Evolutionary conservation across 2,113 vertebrate species (phyloP), one percentile per base, ranked within the genome.

Genomic region (Eublepharis macularius): DNA sequence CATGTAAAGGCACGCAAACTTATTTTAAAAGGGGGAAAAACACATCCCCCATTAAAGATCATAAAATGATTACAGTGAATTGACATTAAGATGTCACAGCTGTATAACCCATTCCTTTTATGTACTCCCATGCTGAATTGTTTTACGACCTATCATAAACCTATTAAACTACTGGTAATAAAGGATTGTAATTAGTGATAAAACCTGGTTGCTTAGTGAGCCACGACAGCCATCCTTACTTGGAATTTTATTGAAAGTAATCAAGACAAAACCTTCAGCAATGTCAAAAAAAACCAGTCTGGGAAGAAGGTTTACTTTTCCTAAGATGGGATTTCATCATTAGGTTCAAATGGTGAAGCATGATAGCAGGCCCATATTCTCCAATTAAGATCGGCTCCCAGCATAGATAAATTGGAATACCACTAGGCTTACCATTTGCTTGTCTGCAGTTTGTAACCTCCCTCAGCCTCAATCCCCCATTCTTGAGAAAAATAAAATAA

Each of bases 141-240:
- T 96, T 98, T 99, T 98, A 98, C 97, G 97, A 96, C 95, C 97
- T 96, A 97, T 97, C 97, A 97, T 97, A 98, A 98, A 97, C 95
- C 97, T 96, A 98, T 98, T 97, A 97, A 97, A 98, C 97, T 97
- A 96, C 97, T 94, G 96, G 96, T 96, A 96, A 97, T 98, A 98
- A 98, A 99, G 97, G 97, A 97, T 97, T 97, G 96, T 97, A 97
- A 99, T 98, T 98, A 98, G 97, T 95, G 96, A 96, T 97, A 97
- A 98, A 98, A 97, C 97, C 97, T 97, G 97, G 97, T 97, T 97
- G 97, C 97, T 98, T 97, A 98, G 97, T 97, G 97, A 97, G 97
- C 96, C 97, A 95, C 95, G 94, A 95, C 97, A 97, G 95, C 95
- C 97, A 97, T 96, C 97, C 96, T 97, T 95, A 96, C 96, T 97